Evolutionary conservation across 2,888 invertebrate species (phyloP), one percentile per base, ranked within the genome.

Genomic region (Nomada flava): DNA sequence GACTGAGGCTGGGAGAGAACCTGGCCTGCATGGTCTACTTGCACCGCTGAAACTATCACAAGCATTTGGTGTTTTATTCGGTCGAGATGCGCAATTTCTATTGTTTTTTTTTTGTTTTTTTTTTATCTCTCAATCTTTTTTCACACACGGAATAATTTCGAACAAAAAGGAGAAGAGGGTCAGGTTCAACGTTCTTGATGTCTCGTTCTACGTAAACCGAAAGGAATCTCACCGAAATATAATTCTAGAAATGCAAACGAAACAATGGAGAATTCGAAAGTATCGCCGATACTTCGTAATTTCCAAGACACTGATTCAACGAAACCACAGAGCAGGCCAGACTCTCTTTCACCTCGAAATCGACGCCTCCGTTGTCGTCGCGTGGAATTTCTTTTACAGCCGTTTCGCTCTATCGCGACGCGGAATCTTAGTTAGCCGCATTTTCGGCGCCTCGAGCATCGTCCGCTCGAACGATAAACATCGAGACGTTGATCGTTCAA

Each of bases 11-110:
- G 93, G 91, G 93, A 92, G 91, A 92, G 92, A 93, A 93, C 92
- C 92, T 93, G 93, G 92, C 92, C 92, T 93, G 93, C 93, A 91
- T 93, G 93, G 92, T 93, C 93, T 92, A 93, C 93, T 92, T 93
- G 93, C 93, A 92, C 92, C 92, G 91, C 93, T 93, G 93, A 93
- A 92, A 92, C 91, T 92, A 92, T 93, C 90, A 92, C 91, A 92
- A 93, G 91, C 88, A 92, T 91, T 93, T 91, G 90, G 89, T 91
- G 89, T 92, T 93, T 92, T 92, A 92, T 91, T 91, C 90, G 89
- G 92, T 90, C 89, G 88, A 80, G 86, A 68, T 86, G 71, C 36
- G 36, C 50, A 82, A 57, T 77, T 83, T 84, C 60, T 53, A 55
- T 26, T 29, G 44, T 53, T 74, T 65, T 78, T 79, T 52, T 75